Percentiles rank a stretch among this genome's conserved stretches.
Conservation (phyloP, 2,113 vertebrate genomes). For the Crotalus horridus region DNA sequence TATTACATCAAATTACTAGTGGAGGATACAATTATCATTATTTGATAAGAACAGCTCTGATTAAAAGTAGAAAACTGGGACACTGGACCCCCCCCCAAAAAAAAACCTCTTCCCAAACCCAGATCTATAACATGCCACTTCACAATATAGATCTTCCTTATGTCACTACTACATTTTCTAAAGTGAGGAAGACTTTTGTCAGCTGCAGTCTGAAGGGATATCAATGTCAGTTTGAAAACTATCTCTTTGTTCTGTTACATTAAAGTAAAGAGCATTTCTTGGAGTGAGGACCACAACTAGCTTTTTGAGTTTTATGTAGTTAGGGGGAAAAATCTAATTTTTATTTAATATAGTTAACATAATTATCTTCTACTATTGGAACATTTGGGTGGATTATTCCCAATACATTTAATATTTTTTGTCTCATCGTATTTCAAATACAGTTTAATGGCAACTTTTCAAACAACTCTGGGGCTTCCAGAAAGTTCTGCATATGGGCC, state of each 20-base stretch:
- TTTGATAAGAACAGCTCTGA: too few species aligned
- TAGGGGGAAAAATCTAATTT: too few species aligned
- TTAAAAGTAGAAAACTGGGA: not conserved
- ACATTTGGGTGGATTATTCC: too few species aligned
- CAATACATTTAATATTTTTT: too few species aligned
- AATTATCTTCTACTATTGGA: too few species aligned
- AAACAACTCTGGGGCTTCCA: not conserved
- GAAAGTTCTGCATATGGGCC: not conserved
- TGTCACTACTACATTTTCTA: not conserved
- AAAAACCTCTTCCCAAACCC: too few species aligned
- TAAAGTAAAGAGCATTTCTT: not conserved
- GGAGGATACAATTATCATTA: too few species aligned
- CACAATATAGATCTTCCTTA: too few species aligned
- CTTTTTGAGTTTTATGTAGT: too few species aligned
- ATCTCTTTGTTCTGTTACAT: not conserved
- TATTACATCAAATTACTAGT: too few species aligned
- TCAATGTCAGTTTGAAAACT: too few species aligned
- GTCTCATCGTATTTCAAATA: not conserved
- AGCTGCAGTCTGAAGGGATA: not conserved
- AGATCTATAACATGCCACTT: not conserved
- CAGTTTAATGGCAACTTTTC: not conserved
- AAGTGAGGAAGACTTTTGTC: not conserved
- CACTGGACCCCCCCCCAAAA: not conserved
- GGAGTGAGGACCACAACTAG: not conserved
- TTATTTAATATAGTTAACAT: too few species aligned